A percentile compares a stretch with the other conserved stretches of the same genome.
Evolutionary conservation across 37 sponge, comb jelly and placozoan species (phyloP).

Genomic region (Aplysina aerophoba): DNA sequence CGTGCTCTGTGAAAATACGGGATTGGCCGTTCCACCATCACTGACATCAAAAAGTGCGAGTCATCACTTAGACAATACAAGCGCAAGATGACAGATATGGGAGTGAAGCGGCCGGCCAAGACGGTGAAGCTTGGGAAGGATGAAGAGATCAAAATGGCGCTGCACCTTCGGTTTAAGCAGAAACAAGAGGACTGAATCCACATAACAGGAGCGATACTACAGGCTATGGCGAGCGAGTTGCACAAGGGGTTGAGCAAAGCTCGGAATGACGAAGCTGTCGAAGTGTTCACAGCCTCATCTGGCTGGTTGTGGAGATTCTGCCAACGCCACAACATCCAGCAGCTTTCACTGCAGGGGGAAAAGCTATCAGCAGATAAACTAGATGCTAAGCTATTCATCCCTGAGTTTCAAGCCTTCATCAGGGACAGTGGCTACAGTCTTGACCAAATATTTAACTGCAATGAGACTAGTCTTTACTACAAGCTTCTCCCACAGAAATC

Average conservation of each 20-base stretch:
- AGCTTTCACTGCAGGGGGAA: constrained; percentile 10
- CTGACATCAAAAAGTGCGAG: constrained; percentile 41
- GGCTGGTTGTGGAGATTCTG: neutral
- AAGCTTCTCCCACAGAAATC: constrained; percentile 39
- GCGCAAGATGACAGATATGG: constrained; percentile 40
- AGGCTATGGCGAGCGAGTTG: neutral
- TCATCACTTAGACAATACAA: constrained; percentile 23
- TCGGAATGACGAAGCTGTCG: neutral
- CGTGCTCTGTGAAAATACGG: constrained; percentile 32
- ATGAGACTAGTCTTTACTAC: constrained; percentile 56
- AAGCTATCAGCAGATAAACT: neutral
- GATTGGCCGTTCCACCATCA: constrained; percentile 29
- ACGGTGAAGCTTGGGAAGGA: constrained; percentile 25
- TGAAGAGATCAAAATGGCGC: constrained; percentile 22
- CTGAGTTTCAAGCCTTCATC: neutral
- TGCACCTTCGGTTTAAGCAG: constrained; percentile 17
- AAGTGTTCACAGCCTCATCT: neutral
- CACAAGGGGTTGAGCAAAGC: neutral
- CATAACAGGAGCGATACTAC: neutral
- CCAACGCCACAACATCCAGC: neutral
- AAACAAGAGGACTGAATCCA: neutral
- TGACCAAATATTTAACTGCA: constrained; percentile 32
- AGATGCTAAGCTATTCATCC: neutral
- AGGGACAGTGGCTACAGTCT: neutral
- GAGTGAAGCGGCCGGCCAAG: constrained; percentile 38